Evolutionary conservation across 2,888 invertebrate species (phyloP), one percentile per base, ranked within the genome.

Genomic region (Lasioglossum vierecki): DNA sequence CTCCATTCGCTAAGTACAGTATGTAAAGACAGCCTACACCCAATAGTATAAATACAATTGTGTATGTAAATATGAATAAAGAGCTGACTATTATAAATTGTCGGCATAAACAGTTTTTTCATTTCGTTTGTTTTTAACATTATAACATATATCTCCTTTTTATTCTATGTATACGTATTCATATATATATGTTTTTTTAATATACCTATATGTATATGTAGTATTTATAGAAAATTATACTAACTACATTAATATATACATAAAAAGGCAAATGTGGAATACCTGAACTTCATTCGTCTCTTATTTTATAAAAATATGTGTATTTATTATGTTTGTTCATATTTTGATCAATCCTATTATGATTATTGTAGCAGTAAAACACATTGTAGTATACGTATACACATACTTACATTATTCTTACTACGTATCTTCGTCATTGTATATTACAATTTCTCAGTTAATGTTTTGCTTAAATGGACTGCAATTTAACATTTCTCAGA

Each of bases 191-290:
- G 66, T 75, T 49, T 75, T 30, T 73, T 86, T 63, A 77, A 75
- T 81, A 82, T 89, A 82, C 84, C 74, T 84, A 87, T 84, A 87
- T 90, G 78, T 89, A 86, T 90, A 83, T 91, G 90, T 91, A 89
- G 83, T 90, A 89, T 89, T 84, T 93, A 94, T 94, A 94, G 92
- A 94, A 95, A 94, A 95, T 95, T 94, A 93, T 91, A 89, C 93
- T 94, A 95, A 91, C 94, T 95, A 94, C 92, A 93, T 93, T 92
- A 89, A 94, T 94, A 95, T 95, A 91, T 94, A 95, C 94, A 95
- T 94, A 93, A 93, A 94, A 95, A 95, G 95, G 94, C 95, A 95
- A 94, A 94, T 93, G 94, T 94, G 94, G 94, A 93, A 94, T 94
- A 94, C 93, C 94, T 93, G 94, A 94, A 93, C 89, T 87, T 89